Percentiles rank a stretch among this genome's conserved stretches.
Evolutionary conservation across 2,797 vertebrate species (phyloP).

Genomic region (Avahi laniger): DNA sequence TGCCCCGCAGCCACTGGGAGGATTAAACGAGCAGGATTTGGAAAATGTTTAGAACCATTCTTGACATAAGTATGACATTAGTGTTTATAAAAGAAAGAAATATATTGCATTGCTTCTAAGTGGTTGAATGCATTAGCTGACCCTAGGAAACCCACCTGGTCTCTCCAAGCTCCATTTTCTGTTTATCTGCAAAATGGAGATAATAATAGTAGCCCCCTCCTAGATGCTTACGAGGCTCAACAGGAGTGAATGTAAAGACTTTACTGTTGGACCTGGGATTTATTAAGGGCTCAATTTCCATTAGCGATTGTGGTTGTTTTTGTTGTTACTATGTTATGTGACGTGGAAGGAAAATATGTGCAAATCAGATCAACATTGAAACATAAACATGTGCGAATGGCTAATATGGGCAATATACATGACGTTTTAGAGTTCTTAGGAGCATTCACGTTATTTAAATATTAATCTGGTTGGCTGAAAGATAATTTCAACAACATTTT

Average conservation of each 20-base stretch:
- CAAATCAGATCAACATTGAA: neutral
- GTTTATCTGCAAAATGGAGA: neutral
- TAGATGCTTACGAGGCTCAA: neutral
- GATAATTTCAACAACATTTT: neutral
- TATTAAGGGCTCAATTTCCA: neutral
- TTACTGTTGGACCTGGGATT: neutral
- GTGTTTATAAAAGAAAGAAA: neutral
- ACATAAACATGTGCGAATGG: neutral
- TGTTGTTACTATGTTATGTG: neutral
- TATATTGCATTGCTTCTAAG: neutral
- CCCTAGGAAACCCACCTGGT: neutral
- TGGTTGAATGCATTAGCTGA: neutral
- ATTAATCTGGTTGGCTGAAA: neutral
- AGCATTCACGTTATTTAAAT: neutral
- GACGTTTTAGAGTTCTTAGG: conserved; percentile 12
- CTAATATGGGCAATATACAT: neutral
- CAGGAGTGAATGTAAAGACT: neutral
- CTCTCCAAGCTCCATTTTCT: neutral
- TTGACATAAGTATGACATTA: neutral
- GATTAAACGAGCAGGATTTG: neutral
- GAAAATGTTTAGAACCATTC: neutral
- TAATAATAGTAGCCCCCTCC: neutral
- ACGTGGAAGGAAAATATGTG: neutral
- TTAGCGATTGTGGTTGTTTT: neutral
- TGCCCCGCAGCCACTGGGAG: neutral